Percentiles rank a stretch among this genome's conserved stretches.
Conservation (phyloP, 2,113 vertebrate species). For the Coregonus clupeaformis region DNA sequence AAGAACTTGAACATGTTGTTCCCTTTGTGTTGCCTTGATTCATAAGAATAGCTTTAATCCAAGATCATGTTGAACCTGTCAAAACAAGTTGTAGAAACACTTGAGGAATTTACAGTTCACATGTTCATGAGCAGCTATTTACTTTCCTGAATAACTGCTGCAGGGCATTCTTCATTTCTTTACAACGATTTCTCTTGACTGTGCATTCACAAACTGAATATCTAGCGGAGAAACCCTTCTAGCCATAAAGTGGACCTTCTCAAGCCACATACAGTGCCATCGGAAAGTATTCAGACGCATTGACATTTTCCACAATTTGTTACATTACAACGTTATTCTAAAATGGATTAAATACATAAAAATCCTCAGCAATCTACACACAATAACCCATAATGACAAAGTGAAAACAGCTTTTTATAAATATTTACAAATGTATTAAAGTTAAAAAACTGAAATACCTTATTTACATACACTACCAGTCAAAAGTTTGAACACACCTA, state of each 20-base stretch:
- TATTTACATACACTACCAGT: too few species aligned
- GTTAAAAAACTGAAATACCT: too few species aligned
- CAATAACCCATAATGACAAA: too few species aligned
- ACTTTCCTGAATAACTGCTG: neutral
- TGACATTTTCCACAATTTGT: too few species aligned
- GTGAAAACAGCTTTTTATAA: too few species aligned
- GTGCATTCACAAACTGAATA: neutral
- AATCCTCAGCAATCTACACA: too few species aligned
- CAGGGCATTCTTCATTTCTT: conserved; percentile 15
- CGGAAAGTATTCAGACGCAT: too few species aligned
- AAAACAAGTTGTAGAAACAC: neutral
- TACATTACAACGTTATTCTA: too few species aligned
- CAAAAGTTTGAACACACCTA: too few species aligned
- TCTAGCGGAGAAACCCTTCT: neutral
- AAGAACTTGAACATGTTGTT: neutral
- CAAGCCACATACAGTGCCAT: conserved; percentile 24
- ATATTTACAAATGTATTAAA: too few species aligned
- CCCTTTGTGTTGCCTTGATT: conserved; percentile 2
- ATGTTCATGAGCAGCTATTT: conserved; percentile 20
- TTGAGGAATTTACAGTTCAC: neutral
- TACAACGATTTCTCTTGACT: neutral
- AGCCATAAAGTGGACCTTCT: conserved; percentile 4
- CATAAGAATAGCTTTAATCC: neutral
- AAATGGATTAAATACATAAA: too few species aligned
- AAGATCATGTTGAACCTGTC: neutral